phyloP scores from a whole-genome alignment of 2,888 invertebrate species.

The Conus canariensis region DNA sequence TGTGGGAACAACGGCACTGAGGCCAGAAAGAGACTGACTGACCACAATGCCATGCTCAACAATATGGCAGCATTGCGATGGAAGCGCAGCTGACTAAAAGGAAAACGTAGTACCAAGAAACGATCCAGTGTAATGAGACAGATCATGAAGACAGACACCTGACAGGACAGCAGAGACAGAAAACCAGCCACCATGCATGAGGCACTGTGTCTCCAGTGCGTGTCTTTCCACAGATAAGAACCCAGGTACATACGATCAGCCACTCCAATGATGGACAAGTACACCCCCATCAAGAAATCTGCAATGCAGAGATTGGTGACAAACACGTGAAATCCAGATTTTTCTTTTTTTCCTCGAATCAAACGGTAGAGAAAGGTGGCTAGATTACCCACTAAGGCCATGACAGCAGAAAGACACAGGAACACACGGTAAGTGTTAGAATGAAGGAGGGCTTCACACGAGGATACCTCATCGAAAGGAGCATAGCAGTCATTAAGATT shows the following conservation, averaged over 20 bases:
- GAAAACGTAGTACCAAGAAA: slow-evolving; percentile 11
- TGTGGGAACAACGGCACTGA: not conserved
- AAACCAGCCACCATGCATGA: not conserved
- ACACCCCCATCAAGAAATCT: slow-evolving; percentile 27
- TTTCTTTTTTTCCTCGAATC: not conserved
- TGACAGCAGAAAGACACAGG: slow-evolving; percentile 7
- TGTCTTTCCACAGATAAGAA: not conserved
- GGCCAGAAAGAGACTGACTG: not conserved
- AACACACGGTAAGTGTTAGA: not conserved
- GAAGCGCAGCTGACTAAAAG: slow-evolving; percentile 5
- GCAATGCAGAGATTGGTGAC: not conserved
- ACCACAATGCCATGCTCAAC: not conserved
- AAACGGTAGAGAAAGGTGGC: not conserved
- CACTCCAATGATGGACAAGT: slow-evolving; percentile 28
- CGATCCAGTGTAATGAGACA: not conserved
- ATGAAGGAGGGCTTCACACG: slow-evolving; percentile 15
- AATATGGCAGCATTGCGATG: not conserved
- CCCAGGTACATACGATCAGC: slow-evolving; percentile 23
- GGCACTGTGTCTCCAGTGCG: not conserved
- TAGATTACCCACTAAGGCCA: not conserved
- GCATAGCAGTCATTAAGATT: not conserved
- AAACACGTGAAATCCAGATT: not conserved
- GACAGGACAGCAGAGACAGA: not conserved
- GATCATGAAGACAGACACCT: slow-evolving; percentile 10
- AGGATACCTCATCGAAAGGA: slow-evolving; percentile 14